Evolutionary conservation across 2,113 vertebrate species (phyloP), one percentile per base, ranked within the genome.

Genomic region (Centropristis striata): DNA sequence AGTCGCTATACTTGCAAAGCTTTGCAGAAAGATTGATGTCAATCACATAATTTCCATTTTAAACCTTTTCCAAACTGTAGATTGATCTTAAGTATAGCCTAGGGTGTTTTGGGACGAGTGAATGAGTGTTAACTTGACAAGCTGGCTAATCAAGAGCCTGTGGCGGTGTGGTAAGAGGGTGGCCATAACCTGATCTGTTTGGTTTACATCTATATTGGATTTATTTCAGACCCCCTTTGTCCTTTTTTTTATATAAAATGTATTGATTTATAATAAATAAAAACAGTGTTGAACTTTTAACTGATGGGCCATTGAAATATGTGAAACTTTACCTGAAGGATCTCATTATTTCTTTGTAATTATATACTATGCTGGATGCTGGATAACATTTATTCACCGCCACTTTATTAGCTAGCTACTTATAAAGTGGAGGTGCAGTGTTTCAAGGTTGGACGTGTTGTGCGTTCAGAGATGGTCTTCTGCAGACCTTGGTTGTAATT

Each of bases 261-360:
- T 94, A 91, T 91, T 94, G 91, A 90, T 96, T 96, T 95, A 92
- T 95, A 95, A 94, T 88, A 75, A 95, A 96, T 95, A 95, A 95
- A 92, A 93, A 93, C 91, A 83, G 94, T 94, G 93, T 95, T 95
- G 81, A 90, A 88, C 86, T 91, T 92, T 91, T 90, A 82, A 85
- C 79, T 86, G 84, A 83, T 88, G 65, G 82, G 16, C 60, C 71
- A 60, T 65, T 12, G 55, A 74, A 55, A 21, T 80, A 32, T 65
- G 51, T 51, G 47, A 68, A 5, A 21, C 44, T 71, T 84, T 25
- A 44, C 21, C 51, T 58, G 0, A 8, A 15, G 13, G 2, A 37
- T 20, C 32, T 28, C 8, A 5, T 42, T 47, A 44, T 32, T 32
- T 32, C 32, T 32, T 32, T 32, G 32, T 32, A 4, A 32, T 32